Evolutionary conservation across 2,888 invertebrate genomes (phyloP).

Genomic region (Trissoscelio sp.): DNA sequence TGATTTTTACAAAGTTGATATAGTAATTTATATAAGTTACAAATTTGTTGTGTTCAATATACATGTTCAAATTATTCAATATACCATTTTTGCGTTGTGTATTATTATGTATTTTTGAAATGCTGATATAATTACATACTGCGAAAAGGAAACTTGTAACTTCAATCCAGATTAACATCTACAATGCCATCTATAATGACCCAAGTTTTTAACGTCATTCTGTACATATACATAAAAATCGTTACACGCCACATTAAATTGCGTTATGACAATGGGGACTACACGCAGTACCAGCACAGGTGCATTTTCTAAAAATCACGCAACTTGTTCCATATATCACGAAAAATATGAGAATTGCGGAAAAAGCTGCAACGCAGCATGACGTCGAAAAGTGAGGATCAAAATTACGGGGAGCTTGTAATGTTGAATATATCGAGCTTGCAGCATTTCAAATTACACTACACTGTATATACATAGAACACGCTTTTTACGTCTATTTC

Average conservation of each 20-base stretch:
- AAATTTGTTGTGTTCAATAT: too few relatives aligned
- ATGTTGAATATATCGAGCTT: constrained; percentile 40
- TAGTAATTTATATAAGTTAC: constrained; percentile 44
- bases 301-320: constrained; percentile 55
- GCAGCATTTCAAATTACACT: constrained; percentile 34
- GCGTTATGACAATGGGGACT: constrained; percentile 53
- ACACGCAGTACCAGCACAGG: constrained; percentile 16
- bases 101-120: constrained; percentile 5
- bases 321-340: constrained; percentile 65
- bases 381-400: constrained; percentile 52
- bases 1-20: constrained; percentile 50
- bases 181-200: constrained; percentile 47
- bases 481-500: too few relatives aligned
- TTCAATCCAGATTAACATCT: constrained; percentile 22
- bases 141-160: constrained; percentile 24
- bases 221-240: constrained; percentile 35
- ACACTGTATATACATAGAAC: too few relatives aligned
- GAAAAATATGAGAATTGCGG: constrained; percentile 42
- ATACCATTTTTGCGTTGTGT: too few relatives aligned
- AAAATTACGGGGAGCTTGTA: constrained; percentile 55
- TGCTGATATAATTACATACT: not conserved
- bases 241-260: constrained; percentile 51
- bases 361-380: constrained; percentile 48
- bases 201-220: constrained; percentile 3
- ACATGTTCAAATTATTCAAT: not conserved